Evolutionary conservation across 2,797 vertebrate species (phyloP), one percentile per base, ranked within the genome.

Genomic region (Sebastes vulpes): DNA sequence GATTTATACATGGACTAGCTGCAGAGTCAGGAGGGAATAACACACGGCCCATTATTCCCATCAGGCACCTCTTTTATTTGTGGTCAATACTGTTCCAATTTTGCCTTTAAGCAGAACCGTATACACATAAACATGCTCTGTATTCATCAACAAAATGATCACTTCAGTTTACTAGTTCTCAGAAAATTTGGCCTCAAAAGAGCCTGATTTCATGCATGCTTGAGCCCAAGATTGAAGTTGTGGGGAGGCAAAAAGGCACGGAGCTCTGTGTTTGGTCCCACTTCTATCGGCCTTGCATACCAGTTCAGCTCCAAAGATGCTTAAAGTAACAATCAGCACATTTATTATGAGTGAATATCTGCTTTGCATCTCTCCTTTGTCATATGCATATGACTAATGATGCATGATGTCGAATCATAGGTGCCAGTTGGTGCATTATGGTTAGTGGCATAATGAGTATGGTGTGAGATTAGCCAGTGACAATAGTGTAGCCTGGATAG

Each of bases 401-500:
- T 79, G 75, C 65, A 52, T 72, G 38, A 73, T 79, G 82, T 89
- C 5, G 64, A 77, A 76, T 84, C 42, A 69, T 35, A 35, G 81
- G 32, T 77, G 28, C 61, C 3, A 60, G 46, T 72, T 81, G 81
- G 67, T 91, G 89, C 89, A 88, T 89, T 88, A 80, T 85, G 85
- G 83, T 77, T 87, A 88, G 75, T 23, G 32, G 77, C 66, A 84
- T 92, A 93, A 91, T 90, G 90, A 92, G 82, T 75, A 32, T 78
- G 84, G 81, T 56, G 52, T 89, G 90, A 92, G 79, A 86, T 89
- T 90, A 78, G 46, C 86, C 88, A 89, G 89, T 88, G 93, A 90
- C 91, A 77, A 6, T 31, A 63, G 4, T 20, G 12, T 9, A 53
- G 21, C 21, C 14, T 54, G 23, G 20, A 21, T 48, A 28, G 1